Conservation (phyloP, 2,797 vertebrate species). For the Syngnathus rostellatus region DNA sequence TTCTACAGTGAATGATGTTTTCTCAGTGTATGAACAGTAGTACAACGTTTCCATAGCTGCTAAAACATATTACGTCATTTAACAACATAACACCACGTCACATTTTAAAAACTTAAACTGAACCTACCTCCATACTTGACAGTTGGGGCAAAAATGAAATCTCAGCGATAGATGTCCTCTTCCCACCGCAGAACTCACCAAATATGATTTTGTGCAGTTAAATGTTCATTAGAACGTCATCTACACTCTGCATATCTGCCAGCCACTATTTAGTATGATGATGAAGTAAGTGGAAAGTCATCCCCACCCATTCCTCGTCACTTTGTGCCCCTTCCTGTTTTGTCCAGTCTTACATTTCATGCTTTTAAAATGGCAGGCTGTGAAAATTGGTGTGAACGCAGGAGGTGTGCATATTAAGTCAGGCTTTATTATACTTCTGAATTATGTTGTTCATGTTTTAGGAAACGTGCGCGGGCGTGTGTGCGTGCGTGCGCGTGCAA, state of each 20-base stretch:
- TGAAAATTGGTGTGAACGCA: background rate
- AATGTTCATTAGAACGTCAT: background rate
- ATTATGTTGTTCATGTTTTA: background rate
- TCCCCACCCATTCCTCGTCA: conserved; percentile 57
- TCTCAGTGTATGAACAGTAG: background rate
- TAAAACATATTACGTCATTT: background rate
- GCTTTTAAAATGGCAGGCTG: conserved; percentile 9
- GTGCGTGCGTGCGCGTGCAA: background rate
- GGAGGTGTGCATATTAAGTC: background rate
- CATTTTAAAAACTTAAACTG: conserved; percentile 3
- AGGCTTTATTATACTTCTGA: background rate
- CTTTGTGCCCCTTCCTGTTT: conserved; percentile 55
- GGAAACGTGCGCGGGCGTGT: background rate
- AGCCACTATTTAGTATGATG: conserved; percentile 38
- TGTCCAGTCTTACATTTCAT: conserved; percentile 31
- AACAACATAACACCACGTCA: background rate
- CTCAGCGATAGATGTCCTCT: background rate
- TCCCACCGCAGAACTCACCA: conserved; percentile 5
- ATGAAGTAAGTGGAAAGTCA: conserved; percentile 55
- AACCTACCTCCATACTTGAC: conserved; percentile 60
- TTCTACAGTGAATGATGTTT: background rate
- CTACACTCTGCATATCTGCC: conserved; percentile 24
- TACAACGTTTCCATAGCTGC: background rate
- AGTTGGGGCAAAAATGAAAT: conserved; percentile 2
- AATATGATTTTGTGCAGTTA: background rate